Conservation (phyloP, 2,888 invertebrate species). For the Drosophila villosipedis region DNA sequence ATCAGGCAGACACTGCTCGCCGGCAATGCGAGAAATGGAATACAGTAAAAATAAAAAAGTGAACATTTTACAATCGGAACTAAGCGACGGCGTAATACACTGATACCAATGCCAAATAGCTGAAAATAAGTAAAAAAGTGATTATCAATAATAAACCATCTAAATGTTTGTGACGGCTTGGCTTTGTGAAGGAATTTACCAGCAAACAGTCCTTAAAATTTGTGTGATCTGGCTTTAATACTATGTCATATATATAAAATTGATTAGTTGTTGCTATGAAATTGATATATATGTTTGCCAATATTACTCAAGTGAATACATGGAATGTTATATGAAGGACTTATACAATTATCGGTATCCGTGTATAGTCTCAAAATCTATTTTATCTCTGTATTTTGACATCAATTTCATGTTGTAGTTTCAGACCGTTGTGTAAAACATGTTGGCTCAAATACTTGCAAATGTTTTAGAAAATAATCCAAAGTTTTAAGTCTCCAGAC, state of each 20-base stretch:
- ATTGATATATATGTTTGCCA: neutral
- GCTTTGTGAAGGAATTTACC: neutral
- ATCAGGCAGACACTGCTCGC: conserved; percentile 61
- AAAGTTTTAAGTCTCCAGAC: neutral
- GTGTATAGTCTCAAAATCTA: neutral
- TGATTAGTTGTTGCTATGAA: neutral
- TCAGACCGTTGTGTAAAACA: neutral
- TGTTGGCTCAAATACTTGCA: neutral
- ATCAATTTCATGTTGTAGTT: neutral
- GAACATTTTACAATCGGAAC: neutral
- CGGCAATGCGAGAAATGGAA: conserved; percentile 42
- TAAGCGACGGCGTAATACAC: neutral
- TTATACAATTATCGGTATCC: neutral
- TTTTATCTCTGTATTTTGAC: neutral
- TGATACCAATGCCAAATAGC: neutral
- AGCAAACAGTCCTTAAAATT: neutral
- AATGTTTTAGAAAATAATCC: neutral
- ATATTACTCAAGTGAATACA: neutral
- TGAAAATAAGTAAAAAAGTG: neutral
- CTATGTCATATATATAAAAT: neutral
- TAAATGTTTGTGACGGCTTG: neutral
- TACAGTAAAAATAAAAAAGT: conserved; percentile 10
- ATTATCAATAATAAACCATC: neutral
- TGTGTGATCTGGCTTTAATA: neutral
- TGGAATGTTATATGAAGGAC: neutral